Evolutionary conservation across 2,888 invertebrate species (phyloP), one percentile per base, ranked within the genome.

Genomic region (Eristalinus aeneus): DNA sequence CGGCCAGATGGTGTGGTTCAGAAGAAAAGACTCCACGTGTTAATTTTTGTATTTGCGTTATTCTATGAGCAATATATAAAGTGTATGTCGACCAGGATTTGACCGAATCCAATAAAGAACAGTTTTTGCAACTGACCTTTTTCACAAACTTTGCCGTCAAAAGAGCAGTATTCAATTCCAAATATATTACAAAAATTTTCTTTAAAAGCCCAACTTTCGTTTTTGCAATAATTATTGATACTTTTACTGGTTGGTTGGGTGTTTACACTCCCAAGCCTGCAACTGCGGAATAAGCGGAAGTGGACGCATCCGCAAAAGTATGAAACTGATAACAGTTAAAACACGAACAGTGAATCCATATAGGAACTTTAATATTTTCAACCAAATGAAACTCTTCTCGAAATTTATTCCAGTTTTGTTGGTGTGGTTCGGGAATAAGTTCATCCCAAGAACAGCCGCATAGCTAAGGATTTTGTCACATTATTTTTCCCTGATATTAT

Each of bases 201-300:
- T 80, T 85, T 16, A 85, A 71, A 16, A 65, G n/a, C 20, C 46
- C 68, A 27, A 69, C 72, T 58, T 79, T 79, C 23, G 71, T 79
- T 65, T 75, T 85, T 0, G 75, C 75, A 65, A 79, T 79, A 4
- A 84, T 54, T 2, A 75, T 65, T n/a, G 79, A 79, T 2, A 72
- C 72, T 36, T 67, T 85, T 16, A 56, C 8, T 11, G 64, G 36
- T n/a, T 63, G 72, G n/a, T 71, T 32, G 34, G 46, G 8, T 39
- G 27, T 58, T 63, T 56, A 56, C 0, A 78, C 67, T 31, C 80
- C 61, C 23, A 84, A 67, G 22, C 84, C 74, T n/a, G 80, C 64
- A 10, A 80, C 83, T 2, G 77, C 84, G 16, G 81, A 78, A 72
- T 75, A 78, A 22, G 81, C 81, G 11, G 39, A 23, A 1, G 72